Percentiles rank a stretch among this genome's conserved stretches.
These are phyloP conservation scores for Colinus virginianus DNA, from an alignment of 2,113 vertebrate genomes.

Conservation along the genomic window DNA sequence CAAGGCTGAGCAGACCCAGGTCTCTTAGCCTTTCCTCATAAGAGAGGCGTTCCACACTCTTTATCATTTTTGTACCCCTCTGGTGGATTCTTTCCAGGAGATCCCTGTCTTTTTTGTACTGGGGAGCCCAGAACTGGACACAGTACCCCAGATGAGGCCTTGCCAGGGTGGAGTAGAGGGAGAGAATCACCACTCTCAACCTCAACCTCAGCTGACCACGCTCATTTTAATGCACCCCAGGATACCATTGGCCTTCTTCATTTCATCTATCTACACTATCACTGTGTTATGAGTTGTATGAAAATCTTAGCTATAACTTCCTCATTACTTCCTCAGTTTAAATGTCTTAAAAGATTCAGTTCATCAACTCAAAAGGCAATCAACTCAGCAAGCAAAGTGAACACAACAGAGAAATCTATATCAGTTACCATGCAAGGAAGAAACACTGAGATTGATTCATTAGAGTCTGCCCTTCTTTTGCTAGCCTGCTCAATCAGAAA, in stretches of 20 bases:
- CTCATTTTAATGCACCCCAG: too few species aligned
- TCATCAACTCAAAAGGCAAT: constrained; percentile 59
- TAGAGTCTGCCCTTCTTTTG: constrained; percentile 15
- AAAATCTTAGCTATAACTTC: not conserved
- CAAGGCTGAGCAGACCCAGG: too few species aligned
- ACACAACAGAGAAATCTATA: constrained; percentile 52
- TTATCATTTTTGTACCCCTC: too few species aligned
- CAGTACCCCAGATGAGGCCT: too few species aligned
- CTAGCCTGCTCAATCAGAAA: constrained; percentile 44
- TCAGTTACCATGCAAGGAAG: not conserved
- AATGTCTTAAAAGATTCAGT: constrained; percentile 52
- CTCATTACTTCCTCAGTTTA: constrained; percentile 40
- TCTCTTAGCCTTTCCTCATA: too few species aligned
- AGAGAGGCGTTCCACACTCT: too few species aligned
- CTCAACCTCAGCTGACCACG: too few species aligned
- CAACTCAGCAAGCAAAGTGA: constrained; percentile 31
- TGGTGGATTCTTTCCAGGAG: too few species aligned
- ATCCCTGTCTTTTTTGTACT: too few species aligned
- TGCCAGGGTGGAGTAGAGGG: too few species aligned
- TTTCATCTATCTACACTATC: not conserved
- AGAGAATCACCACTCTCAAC: too few species aligned
- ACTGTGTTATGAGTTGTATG: not conserved
- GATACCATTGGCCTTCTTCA: not conserved
- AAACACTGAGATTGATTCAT: constrained; percentile 48
- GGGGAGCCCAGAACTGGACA: too few species aligned